A percentile compares a stretch with the other conserved stretches of the same genome.
phyloP scores from a whole-genome alignment of 2,888 invertebrate species.

The Amphiduros pacificus region DNA sequence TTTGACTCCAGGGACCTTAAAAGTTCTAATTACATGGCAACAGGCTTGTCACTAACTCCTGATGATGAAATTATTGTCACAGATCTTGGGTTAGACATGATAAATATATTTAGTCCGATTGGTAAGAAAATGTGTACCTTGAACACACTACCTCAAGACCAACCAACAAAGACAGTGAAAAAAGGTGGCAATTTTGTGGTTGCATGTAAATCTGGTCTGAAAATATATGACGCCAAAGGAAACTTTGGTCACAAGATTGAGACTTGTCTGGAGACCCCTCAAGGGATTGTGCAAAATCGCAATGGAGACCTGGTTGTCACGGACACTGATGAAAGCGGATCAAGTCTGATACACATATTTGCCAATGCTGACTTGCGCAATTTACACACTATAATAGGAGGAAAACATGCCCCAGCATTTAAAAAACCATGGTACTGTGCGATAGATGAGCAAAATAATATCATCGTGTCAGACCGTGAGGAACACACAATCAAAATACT shows the following conservation, averaged over 20 bases:
- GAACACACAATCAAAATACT: constrained; percentile 14
- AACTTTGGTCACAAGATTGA: neutral
- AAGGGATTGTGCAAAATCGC: neutral
- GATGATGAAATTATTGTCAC: constrained; percentile 2
- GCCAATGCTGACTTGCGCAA: neutral
- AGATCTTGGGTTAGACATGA: constrained; percentile 10
- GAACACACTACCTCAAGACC: constrained; percentile 1
- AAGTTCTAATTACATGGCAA: constrained; percentile 1
- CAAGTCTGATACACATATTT: constrained; percentile 8
- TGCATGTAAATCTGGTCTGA: constrained; percentile 5
- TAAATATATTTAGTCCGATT: constrained; percentile 1
- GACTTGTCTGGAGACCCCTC: neutral
- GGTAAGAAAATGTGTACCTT: neutral
- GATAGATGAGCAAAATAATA: neutral
- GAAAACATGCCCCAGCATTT: constrained; percentile 7
- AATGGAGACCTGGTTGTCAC: constrained; percentile 9
- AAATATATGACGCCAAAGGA: constrained; percentile 1
- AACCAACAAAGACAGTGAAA: neutral
- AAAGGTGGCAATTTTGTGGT: neutral
- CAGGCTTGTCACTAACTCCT: neutral
- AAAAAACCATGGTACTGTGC: constrained; percentile 9
- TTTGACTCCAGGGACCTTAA: constrained; percentile 1
- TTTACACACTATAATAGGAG: constrained; percentile 12
- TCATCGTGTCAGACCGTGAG: constrained; percentile 3
- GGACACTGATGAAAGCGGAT: neutral